These are phyloP conservation scores for Sphaerophoria taeniata DNA, from an alignment of 2,888 invertebrate species.

Conservation along the genomic window DNA sequence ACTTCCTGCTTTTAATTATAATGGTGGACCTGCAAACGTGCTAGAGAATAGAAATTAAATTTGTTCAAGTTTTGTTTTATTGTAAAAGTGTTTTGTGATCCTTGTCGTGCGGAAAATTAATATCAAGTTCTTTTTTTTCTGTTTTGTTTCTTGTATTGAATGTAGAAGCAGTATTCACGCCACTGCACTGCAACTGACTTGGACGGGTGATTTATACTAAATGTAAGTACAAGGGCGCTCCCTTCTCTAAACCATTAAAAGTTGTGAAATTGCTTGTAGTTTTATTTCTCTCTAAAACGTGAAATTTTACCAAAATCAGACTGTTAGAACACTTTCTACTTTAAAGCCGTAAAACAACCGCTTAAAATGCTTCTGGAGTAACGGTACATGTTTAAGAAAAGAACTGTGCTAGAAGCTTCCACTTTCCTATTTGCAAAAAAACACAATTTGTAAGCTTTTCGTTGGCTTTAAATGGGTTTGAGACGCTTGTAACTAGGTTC, in stretches of 20 bases:
- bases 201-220: constrained; percentile 14
- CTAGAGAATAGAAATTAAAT: not conserved
- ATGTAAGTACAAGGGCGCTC: not conserved
- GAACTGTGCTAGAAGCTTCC: too few species aligned
- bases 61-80: constrained; percentile 9
- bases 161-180: constrained; percentile 1
- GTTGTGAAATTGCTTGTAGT: not conserved
- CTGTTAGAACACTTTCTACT: too few species aligned
- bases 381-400: too few species aligned
- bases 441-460: too few species aligned
- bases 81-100: not conserved
- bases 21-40: constrained; percentile 29
- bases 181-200: not conserved
- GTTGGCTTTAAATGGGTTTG: too few species aligned
- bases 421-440: too few species aligned
- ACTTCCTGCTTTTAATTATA: constrained; percentile 34
- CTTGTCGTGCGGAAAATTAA: constrained; percentile 5
- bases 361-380: too few species aligned
- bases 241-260: not conserved
- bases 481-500: too few species aligned
- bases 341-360: too few species aligned
- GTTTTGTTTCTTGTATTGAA: constrained; percentile 11
- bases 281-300: too few species aligned
- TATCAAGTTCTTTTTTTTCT: constrained; percentile 22
- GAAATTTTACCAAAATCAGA: too few species aligned